Evolutionary conservation across 2,797 vertebrate genomes (phyloP).

Genomic region (Loriculus beryllinus): DNA sequence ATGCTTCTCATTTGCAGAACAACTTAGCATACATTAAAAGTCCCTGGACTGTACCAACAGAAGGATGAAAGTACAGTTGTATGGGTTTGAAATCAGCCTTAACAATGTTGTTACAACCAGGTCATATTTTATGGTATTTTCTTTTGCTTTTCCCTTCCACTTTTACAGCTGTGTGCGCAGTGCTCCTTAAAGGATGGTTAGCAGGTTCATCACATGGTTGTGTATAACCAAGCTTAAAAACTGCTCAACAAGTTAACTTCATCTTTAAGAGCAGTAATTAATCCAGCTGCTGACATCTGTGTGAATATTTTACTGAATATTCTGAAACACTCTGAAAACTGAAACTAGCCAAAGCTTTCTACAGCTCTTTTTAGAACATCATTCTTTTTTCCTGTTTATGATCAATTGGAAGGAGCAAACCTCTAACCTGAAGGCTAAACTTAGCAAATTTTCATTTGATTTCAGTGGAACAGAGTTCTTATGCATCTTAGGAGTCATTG

Average conservation of each 20-base stretch:
- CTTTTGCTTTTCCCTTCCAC: neutral
- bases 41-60: neutral
- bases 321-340: neutral
- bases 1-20: neutral
- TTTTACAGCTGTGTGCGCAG: rapidly evolving
- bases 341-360: neutral
- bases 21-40: neutral
- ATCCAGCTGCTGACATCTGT: neutral
- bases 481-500: neutral
- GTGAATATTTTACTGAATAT: neutral
- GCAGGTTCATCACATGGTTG: rapidly evolving
- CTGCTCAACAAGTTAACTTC: neutral
- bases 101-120: neutral
- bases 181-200: neutral
- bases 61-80: neutral
- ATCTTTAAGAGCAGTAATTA: neutral
- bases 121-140: neutral
- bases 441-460: neutral
- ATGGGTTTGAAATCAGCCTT: neutral
- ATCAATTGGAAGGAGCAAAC: neutral
- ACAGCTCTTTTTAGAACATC: neutral
- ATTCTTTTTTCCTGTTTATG: neutral
- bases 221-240: neutral
- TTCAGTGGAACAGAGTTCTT: neutral
- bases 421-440: neutral